Evolutionary conservation across 2,113 vertebrate genomes (phyloP).

Genomic region (Syngnathus scovelli): DNA sequence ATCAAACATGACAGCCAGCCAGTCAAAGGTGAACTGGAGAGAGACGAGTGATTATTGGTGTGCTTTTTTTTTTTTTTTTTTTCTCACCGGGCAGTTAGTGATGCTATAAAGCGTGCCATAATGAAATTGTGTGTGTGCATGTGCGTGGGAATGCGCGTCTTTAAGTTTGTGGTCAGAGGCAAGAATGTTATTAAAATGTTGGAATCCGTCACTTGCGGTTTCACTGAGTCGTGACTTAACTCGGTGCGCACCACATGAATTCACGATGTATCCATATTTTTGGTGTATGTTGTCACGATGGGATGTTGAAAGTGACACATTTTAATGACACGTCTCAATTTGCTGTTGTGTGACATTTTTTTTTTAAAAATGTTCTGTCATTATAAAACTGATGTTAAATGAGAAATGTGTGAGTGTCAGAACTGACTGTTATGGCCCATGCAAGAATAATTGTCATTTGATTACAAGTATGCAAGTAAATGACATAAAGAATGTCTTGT

Average conservation of each 20-base stretch:
- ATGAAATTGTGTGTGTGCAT: slow-evolving; percentile 2
- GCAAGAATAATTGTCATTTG: neutral
- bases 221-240: slow-evolving; percentile 34
- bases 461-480: neutral
- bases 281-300: neutral
- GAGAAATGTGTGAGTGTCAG: slow-evolving; percentile 20
- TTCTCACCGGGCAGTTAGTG: neutral
- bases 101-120: slow-evolving; percentile 5
- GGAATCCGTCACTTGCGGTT: slow-evolving; percentile 30
- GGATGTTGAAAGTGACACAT: neutral
- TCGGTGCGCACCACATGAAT: slow-evolving; percentile 18
- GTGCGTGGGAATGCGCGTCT: slow-evolving; percentile 12
- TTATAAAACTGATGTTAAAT: slow-evolving; percentile 1
- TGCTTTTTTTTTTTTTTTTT: neutral
- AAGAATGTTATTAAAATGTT: slow-evolving; percentile 38
- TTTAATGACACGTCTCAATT: neutral
- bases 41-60: slow-evolving; percentile 38
- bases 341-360: neutral
- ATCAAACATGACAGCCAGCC: slow-evolving; percentile 51
- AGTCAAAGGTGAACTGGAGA: slow-evolving; percentile 32
- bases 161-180: slow-evolving; percentile 24
- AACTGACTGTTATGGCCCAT: neutral
- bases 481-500: slow-evolving; percentile 11
- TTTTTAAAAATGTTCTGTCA: neutral
- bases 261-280: slow-evolving; percentile 12